These are phyloP conservation scores for Hololepta plana DNA, from an alignment of 2,888 invertebrate genomes.

Conservation along the genomic window DNA sequence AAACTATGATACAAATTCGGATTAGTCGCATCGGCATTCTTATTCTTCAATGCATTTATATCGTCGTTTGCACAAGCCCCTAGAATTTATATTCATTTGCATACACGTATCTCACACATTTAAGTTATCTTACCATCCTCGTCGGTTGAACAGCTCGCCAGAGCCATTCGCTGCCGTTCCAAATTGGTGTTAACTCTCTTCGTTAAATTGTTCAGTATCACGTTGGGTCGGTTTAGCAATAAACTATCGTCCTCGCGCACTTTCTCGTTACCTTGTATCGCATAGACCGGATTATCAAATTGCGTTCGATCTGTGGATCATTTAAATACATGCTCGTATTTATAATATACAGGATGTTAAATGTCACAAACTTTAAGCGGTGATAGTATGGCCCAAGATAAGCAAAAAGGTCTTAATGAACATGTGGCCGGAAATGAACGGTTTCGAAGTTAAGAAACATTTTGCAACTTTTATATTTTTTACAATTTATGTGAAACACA, in stretches of 20 bases:
- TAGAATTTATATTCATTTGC: constrained; percentile 4
- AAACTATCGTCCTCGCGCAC: constrained; percentile 34
- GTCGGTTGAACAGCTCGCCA: constrained; percentile 32
- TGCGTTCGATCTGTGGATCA: constrained; percentile 65
- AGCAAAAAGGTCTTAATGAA: too few relatives aligned
- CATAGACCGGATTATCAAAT: constrained; percentile 86
- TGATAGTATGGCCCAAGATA: too few relatives aligned
- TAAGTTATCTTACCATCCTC: too few relatives aligned
- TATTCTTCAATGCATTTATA: constrained; percentile 56
- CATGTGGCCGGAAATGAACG: too few relatives aligned
- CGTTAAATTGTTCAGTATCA: constrained; percentile 39
- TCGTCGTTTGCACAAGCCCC: constrained; percentile 22
- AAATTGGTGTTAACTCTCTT: constrained; percentile 41
- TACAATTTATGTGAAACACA: too few relatives aligned
- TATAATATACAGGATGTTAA: too few relatives aligned
- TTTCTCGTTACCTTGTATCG: constrained; percentile 37
- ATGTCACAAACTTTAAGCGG: too few relatives aligned
- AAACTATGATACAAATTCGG: constrained; percentile 74
- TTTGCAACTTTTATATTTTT: too few relatives aligned
- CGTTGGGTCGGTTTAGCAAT: constrained; percentile 35
- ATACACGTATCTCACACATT: too few relatives aligned
- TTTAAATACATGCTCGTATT: too few relatives aligned
- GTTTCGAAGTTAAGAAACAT: too few relatives aligned
- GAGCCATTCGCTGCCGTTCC: constrained; percentile 34
- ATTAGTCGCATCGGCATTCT: constrained; percentile 71